Evolutionary conservation across 2,888 invertebrate species (phyloP).

Genomic region (Drosophila silvestris): DNA sequence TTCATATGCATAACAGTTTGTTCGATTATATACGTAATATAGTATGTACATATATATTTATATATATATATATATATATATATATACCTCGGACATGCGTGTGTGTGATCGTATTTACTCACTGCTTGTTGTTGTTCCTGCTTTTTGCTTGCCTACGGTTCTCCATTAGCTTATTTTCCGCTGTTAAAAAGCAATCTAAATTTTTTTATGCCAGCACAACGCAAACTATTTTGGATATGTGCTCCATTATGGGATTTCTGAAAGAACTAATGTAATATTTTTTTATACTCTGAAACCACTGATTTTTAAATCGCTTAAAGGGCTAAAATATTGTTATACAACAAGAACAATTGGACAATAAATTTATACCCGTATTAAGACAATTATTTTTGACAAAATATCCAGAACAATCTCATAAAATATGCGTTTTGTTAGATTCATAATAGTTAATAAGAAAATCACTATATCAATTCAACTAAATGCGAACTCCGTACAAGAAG

Average conservation of each 20-base stretch:
- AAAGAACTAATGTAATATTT: not conserved
- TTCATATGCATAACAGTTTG: constrained; percentile 58
- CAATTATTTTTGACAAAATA: not conserved
- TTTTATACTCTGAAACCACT: no score
- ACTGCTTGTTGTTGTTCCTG: constrained; percentile 25
- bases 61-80: not conserved
- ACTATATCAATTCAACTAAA: not conserved
- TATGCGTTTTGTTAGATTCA: no score
- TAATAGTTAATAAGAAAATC: not conserved
- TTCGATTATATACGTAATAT: constrained; percentile 44
- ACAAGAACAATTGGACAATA: not conserved
- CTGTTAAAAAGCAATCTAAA: constrained; percentile 58
- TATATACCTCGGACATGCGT: not conserved
- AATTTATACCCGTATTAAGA: not conserved
- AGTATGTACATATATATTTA: not conserved
- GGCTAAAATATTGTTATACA: not conserved
- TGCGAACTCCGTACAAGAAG: not conserved
- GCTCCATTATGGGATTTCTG: not conserved
- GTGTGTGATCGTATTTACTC: constrained; percentile 15
- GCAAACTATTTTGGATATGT: not conserved
- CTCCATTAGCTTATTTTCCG: constrained; percentile 36
- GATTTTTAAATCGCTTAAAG: not conserved
- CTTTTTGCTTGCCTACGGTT: constrained; percentile 31
- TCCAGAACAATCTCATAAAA: not conserved
- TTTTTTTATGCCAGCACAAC: constrained; percentile 48